Base-by-base conservation (phyloP, 2,113 vertebrate species). In the Sinocyclocheilus anshuiensis region DNA sequence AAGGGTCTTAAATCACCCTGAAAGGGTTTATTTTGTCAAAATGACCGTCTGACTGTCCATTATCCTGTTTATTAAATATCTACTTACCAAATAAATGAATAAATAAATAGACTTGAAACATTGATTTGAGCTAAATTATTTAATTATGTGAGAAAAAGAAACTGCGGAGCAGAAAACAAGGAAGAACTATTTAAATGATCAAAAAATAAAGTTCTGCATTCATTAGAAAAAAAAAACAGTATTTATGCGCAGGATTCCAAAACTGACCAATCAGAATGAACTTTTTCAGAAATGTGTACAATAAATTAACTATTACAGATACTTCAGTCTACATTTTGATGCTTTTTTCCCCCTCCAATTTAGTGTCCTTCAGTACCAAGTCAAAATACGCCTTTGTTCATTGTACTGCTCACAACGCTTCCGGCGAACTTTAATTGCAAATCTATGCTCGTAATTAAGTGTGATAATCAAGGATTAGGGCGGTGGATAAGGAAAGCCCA, bases 1-100 rank as follows among this genome's bases (percentile, higher is more conserved):
- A n/a, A 29, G 29, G 77, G 77, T 61, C 77, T 79, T 79, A 79
- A 79, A 79, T 79, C 77, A 61, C 77, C 29, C 77, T 61, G 53
- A 79, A 79, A 79, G 55, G 53, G 26, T 79, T 79, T 79, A 79
- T 79, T 79, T 61, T 59, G 26, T 55, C 20, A 61, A 61, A 61
- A 79, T 36, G 77, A 79, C 29, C 18, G 6, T 18, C 33, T 79
- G 53, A 59, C 53, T 79, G 77, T 36, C n/a, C 33, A 61, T 36
- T 61, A 61, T 39, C 33, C 77, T 39, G 9, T 55, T 39, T 36
- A 59, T 61, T 79, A 59, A 79, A 33, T 8, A 33, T 57, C 50
- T 59, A 57, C 50, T 79, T 61, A 36, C 77, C 77, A 79, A 79
- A 61, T 79, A 79, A 79, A 59, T 59, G 10, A 76, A 39, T 71